phyloP scores from a whole-genome alignment of 2,797 vertebrate genomes.

The Lithobates pipiens region DNA sequence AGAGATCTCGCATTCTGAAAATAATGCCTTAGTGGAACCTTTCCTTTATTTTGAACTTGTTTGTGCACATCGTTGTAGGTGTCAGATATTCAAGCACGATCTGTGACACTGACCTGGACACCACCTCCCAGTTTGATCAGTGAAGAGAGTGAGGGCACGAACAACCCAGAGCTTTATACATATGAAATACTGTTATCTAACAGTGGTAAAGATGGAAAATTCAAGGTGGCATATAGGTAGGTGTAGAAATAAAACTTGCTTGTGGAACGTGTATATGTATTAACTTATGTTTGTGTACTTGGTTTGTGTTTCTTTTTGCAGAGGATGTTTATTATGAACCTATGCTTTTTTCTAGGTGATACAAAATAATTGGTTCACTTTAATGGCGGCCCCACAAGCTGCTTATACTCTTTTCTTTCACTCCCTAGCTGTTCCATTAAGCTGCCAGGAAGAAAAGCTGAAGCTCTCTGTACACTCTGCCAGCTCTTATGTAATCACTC shows the following conservation, averaged over 20 bases:
- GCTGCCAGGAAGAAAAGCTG: no score
- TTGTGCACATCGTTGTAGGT: conserved; percentile 74
- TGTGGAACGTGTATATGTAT: neutral
- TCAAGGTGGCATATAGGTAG: conserved; percentile 86
- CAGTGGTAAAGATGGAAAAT: conserved; percentile 90
- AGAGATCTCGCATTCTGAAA: no score
- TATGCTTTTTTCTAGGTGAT: no score
- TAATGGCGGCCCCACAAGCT: no score
- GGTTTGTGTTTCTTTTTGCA: neutral
- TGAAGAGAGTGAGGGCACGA: conserved; percentile 73
- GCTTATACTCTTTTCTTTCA: no score
- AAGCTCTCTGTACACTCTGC: no score
- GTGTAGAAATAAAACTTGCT: conserved; percentile 59
- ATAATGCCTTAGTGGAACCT: no score
- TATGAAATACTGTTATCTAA: conserved; percentile 89
- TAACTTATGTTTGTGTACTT: neutral
- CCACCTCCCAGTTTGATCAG: conserved; percentile 77
- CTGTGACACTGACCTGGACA: conserved; percentile 83
- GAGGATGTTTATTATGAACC: neutral
- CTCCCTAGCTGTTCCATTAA: no score
- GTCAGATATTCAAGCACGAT: conserved; percentile 88
- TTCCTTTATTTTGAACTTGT: neutral
- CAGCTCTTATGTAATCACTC: no score
- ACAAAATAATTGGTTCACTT: no score
- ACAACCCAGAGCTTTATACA: conserved; percentile 76